These are phyloP conservation scores for Drosophila ogumai DNA, from an alignment of 1,140 invertebrate genomes.

Conservation along the genomic window DNA sequence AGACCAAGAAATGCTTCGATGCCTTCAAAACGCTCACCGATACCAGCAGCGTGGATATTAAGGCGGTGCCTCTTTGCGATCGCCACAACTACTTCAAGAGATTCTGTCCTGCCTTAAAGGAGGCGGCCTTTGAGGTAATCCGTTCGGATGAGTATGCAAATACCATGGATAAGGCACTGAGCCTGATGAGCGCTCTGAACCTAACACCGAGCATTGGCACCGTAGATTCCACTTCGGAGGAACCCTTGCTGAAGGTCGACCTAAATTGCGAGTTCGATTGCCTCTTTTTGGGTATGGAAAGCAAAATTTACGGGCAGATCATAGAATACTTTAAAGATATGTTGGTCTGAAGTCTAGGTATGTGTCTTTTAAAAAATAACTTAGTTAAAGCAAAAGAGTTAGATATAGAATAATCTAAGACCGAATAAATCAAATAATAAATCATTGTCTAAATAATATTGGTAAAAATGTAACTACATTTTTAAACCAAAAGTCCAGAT, in stretches of 20 bases:
- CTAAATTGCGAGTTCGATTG: slow-evolving; percentile 65
- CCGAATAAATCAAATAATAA: too few species aligned
- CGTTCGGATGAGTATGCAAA: slow-evolving; percentile 4
- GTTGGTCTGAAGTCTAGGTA: slow-evolving; percentile 35
- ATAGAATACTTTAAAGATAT: slow-evolving; percentile 60
- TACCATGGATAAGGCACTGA: slow-evolving; percentile 14
- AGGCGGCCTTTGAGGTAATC: slow-evolving; percentile 41
- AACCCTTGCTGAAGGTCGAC: slow-evolving; percentile 48
- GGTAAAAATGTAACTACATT: too few species aligned
- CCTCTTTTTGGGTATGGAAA: slow-evolving; percentile 50
- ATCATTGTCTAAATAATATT: too few species aligned
- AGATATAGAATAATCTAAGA: too few species aligned
- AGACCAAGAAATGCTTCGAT: slow-evolving; percentile 57
- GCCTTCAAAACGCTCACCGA: slow-evolving; percentile 66
- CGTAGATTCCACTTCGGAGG: slow-evolving; percentile 12
- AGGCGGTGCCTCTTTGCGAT: slow-evolving; percentile 50
- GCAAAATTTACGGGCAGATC: slow-evolving; percentile 43
- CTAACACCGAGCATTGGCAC: slow-evolving; percentile 19
- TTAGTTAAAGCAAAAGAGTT: too few species aligned
- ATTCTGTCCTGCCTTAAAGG: slow-evolving; percentile 50
- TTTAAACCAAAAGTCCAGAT: too few species aligned
- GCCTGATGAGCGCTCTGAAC: slow-evolving; percentile 55
- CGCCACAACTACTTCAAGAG: slow-evolving; percentile 77
- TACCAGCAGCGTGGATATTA: slow-evolving; percentile 19
- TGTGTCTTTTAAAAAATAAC: too few species aligned